Percentiles rank a stretch among this genome's conserved stretches.
phyloP scores from a whole-genome alignment of 2,113 vertebrate genomes.

The Callionymus lyra region DNA sequence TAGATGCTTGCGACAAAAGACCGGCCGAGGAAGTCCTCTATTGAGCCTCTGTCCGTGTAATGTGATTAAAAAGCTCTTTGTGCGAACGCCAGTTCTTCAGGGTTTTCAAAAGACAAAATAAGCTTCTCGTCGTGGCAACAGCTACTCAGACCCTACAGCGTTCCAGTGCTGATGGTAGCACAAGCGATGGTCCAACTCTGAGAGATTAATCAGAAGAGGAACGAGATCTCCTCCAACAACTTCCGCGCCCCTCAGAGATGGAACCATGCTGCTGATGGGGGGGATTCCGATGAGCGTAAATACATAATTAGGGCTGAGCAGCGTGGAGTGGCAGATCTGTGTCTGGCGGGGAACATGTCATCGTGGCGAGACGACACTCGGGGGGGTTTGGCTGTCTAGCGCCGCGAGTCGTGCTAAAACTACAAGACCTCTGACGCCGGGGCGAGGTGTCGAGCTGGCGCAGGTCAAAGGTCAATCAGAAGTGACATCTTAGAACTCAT shows the following conservation, averaged over 20 bases:
- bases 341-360: conserved; percentile 24
- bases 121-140: conserved; percentile 25
- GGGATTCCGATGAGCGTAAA: conserved; percentile 39
- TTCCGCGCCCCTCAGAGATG: conserved; percentile 19
- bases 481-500: conserved; percentile 50
- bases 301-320: conserved; percentile 43
- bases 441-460: conserved; percentile 23
- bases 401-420: conserved; percentile 43
- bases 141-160: conserved; percentile 28
- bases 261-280: conserved; percentile 1
- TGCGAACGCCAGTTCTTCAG: conserved; percentile 53
- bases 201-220: conserved; percentile 52
- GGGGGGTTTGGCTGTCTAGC: conserved; percentile 21
- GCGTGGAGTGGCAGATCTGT: conserved; percentile 37
- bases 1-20: conserved; percentile 37
- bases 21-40: conserved; percentile 43
- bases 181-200: conserved; percentile 18
- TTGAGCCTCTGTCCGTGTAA: conserved; percentile 49
- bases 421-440: conserved; percentile 29
- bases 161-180: conserved; percentile 36
- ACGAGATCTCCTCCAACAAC: conserved; percentile 30
- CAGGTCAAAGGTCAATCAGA: conserved; percentile 42
- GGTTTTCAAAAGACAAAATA: conserved; percentile 46
- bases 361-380: conserved; percentile 28
- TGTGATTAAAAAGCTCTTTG: conserved; percentile 60